Conservation (phyloP, 2,888 invertebrate genomes). For the Marasmarcha lunaedactyla region DNA sequence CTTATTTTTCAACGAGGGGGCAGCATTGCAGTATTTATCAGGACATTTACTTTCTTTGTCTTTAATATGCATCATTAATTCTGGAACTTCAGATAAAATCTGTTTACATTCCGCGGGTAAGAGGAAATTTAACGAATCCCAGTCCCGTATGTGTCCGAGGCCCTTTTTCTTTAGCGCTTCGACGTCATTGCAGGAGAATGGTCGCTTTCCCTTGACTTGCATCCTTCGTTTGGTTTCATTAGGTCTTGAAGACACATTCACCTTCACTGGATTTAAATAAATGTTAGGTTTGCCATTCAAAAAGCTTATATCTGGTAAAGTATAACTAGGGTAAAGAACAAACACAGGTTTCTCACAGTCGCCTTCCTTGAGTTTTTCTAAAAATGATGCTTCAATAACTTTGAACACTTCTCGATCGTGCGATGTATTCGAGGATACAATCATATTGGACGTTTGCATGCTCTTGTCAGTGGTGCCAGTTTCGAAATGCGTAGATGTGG, state of each 20-base stretch:
- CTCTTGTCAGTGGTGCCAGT: slow-evolving; percentile 75
- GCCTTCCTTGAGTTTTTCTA: slow-evolving; percentile 75
- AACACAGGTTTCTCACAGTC: slow-evolving; percentile 83
- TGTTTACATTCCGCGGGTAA: slow-evolving; percentile 87
- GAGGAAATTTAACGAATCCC: slow-evolving; percentile 92
- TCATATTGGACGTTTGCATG: slow-evolving; percentile 78
- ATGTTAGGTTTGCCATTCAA: slow-evolving; percentile 75
- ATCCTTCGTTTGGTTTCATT: slow-evolving; percentile 47
- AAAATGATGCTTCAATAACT: slow-evolving; percentile 77
- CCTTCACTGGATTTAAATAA: slow-evolving; percentile 78
- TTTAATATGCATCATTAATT: slow-evolving; percentile 76
- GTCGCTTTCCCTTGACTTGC: slow-evolving; percentile 65
- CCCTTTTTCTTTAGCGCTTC: slow-evolving; percentile 85
- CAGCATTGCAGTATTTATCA: slow-evolving; percentile 52
- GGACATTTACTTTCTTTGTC: slow-evolving; percentile 55
- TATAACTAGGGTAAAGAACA: slow-evolving; percentile 91
- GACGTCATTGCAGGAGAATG: slow-evolving; percentile 85
- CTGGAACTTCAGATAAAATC: slow-evolving; percentile 83
- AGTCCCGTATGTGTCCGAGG: slow-evolving; percentile 88
- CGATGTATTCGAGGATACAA: slow-evolving; percentile 32
- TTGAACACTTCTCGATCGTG: slow-evolving; percentile 67
- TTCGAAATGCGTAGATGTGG: slow-evolving; percentile 65
- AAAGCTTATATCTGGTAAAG: slow-evolving; percentile 89
- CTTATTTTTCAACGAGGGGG: slow-evolving; percentile 63
- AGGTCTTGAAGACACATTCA: slow-evolving; percentile 49